Base-by-base conservation (phyloP, 2,113 vertebrate species). In the Podiceps cristatus region DNA sequence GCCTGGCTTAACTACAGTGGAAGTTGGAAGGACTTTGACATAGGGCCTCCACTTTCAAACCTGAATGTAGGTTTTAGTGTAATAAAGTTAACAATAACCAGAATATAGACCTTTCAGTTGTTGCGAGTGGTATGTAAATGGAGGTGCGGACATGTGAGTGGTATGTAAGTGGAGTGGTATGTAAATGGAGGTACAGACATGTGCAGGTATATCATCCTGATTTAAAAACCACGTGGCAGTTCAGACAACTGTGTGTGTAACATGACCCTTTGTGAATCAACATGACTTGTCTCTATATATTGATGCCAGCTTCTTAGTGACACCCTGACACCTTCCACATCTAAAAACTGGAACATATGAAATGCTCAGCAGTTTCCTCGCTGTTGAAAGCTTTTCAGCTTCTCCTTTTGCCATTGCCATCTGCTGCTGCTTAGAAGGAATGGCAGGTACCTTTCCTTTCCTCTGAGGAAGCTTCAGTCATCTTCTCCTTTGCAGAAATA, bases 131-230 rank as follows among this genome's bases (percentile, higher is more conserved):
- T 37, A 35, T 55, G 14, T 45, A 55, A 35, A 10, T 22, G 13
- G 11, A 10, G n/a, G n/a, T n/a, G n/a, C n/a, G n/a, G n/a, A n/a
- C n/a, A n/a, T n/a, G n/a, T n/a, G n/a, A 58, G 16, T 45, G n/a
- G 6, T 66, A 10, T n/a, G 16, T 55, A 66, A 72, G 37, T 37
- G 37, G 37, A 37, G 37, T 37, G 37, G 37, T 37, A 35, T 56
- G 14, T 45, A 55, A 40, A 10, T 22, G 13, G 11, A 10, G 4
- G 4, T 55, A 27, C 0, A 1, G 33, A 29, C 6, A 3, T 1
- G 6, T 33, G 23, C 19, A 45, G 33, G 24, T 81, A 7, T 4
- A 7, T 47, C 0, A 0, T 86, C 31, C 25, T 45, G 11, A 62
- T 80, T 83, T 53, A 53, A 96, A 77, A 55, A 13, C 24, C 28